A percentile compares a stretch with the other conserved stretches of the same genome.
Conservation (phyloP, 1,140 invertebrate species). For the Drosophila navojoa region DNA sequence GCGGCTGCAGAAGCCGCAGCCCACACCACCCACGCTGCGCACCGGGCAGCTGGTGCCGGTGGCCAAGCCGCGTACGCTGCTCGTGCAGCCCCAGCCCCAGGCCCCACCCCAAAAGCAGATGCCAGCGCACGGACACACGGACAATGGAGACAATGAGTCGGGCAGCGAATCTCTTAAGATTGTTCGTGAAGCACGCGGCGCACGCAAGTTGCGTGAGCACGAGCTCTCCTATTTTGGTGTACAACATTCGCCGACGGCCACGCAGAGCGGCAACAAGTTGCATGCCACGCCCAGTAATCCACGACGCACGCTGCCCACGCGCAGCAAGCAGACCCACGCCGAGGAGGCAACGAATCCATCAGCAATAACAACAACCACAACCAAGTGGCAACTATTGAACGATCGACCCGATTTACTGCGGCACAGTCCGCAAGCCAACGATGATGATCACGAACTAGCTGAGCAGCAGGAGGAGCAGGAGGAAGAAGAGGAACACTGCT, state of each 20-base stretch:
- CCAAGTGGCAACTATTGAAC: conserved; percentile 78
- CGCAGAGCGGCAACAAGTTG: conserved; percentile 31
- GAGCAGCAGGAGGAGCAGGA: background rate
- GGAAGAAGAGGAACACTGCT: conserved; percentile 59
- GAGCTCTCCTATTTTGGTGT: conserved; percentile 84
- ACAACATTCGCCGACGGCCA: conserved; percentile 49
- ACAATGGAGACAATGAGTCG: conserved; percentile 51
- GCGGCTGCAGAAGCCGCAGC: conserved; percentile 52
- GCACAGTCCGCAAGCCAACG: conserved; percentile 70
- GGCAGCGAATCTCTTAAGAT: conserved; percentile 71
- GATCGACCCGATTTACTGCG: conserved; percentile 79
- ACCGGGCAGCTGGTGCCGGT: conserved; percentile 67
- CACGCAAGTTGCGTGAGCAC: conserved; percentile 83
- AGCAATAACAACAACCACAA: conserved; percentile 44
- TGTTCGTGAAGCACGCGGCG: conserved; percentile 79
- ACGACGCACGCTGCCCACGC: conserved; percentile 62
- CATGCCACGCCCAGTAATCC: conserved; percentile 46
- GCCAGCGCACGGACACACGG: background rate
- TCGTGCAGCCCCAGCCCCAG: conserved; percentile 57
- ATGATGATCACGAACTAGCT: conserved; percentile 30
- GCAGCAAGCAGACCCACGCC: conserved; percentile 52
- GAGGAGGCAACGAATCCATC: conserved; percentile 37
- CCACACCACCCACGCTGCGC: conserved; percentile 50
- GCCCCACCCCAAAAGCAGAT: conserved; percentile 12
- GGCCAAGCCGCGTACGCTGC: conserved; percentile 73